Evolutionary conservation across 2,113 vertebrate genomes (phyloP).

Genomic region (Antennarius striatus): DNA sequence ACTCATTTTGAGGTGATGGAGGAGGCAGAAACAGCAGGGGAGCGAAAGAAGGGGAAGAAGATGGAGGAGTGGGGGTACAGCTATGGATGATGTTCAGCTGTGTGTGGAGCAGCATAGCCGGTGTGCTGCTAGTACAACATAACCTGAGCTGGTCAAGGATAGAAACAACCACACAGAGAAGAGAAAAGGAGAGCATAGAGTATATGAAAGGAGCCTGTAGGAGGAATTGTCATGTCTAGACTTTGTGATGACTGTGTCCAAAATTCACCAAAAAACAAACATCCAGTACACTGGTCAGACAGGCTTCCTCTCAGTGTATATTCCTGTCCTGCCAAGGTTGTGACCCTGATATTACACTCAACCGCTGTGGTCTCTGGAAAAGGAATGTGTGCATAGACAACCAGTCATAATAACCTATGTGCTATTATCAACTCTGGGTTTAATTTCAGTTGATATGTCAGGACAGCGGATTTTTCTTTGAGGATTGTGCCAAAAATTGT

Average conservation of each 20-base stretch:
- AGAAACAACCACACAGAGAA: constrained; percentile 21
- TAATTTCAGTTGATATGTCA: constrained; percentile 17
- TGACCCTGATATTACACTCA: constrained; percentile 54
- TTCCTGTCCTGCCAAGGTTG: constrained; percentile 51
- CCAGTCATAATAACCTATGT: constrained; percentile 21
- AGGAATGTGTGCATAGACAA: constrained; percentile 28
- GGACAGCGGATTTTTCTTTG: not conserved
- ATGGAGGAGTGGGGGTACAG: constrained; percentile 11
- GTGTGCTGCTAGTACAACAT: constrained; percentile 38
- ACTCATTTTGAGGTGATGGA: constrained; percentile 52
- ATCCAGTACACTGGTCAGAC: constrained; percentile 11
- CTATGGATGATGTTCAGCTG: constrained; percentile 17
- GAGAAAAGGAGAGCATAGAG: constrained; percentile 7
- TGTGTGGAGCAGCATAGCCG: constrained; percentile 58
- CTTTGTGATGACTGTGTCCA: constrained; percentile 52
- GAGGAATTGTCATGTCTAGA: constrained; percentile 58
- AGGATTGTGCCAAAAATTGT: not conserved
- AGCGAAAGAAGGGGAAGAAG: constrained; percentile 9
- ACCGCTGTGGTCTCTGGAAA: constrained; percentile 17
- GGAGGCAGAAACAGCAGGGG: constrained; percentile 9
- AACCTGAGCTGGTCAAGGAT: constrained; percentile 28
- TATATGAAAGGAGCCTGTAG: constrained; percentile 15
- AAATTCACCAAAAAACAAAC: constrained; percentile 47
- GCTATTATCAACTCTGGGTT: constrained; percentile 12
- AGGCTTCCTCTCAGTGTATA: constrained; percentile 23